A percentile compares a stretch with the other conserved stretches of the same genome.
Conservation (phyloP, 2,113 vertebrate genomes). For the Lagopus leucura region DNA sequence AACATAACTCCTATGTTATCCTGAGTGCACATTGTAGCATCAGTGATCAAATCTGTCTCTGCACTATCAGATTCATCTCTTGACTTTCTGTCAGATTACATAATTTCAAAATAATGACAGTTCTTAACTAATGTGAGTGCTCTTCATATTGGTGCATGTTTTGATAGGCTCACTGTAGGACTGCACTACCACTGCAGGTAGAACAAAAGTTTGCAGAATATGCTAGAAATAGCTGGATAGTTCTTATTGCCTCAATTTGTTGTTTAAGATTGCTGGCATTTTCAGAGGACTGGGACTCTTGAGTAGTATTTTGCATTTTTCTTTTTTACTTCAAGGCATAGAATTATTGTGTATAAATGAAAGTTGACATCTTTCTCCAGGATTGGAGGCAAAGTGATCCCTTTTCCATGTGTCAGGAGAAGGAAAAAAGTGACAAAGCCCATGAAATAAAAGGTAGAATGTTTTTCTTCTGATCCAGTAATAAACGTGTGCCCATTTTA, state of each 20-base stretch:
- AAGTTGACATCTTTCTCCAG: not conserved
- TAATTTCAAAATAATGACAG: rapidly evolving
- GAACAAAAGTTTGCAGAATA: not conserved
- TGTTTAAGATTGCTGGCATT: not conserved
- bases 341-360: not conserved
- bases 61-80: not conserved
- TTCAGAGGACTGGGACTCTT: not conserved
- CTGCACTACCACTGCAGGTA: not conserved
- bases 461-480: not conserved
- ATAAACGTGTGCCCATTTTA: not conserved
- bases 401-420: not conserved
- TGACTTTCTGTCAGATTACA: not conserved
- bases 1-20: not conserved
- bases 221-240: not conserved
- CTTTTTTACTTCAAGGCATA: not conserved
- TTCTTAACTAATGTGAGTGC: rapidly evolving
- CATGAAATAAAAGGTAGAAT: not conserved
- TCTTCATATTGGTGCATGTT: not conserved
- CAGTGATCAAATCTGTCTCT: not conserved
- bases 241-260: not conserved
- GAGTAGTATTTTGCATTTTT: not conserved
- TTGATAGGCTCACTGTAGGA: not conserved
- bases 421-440: not conserved
- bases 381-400: not conserved
- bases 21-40: not conserved